A percentile compares a stretch with the other conserved stretches of the same genome.
phyloP scores from a whole-genome alignment of 2,113 vertebrate species.

The Scalopus aquaticus region DNA sequence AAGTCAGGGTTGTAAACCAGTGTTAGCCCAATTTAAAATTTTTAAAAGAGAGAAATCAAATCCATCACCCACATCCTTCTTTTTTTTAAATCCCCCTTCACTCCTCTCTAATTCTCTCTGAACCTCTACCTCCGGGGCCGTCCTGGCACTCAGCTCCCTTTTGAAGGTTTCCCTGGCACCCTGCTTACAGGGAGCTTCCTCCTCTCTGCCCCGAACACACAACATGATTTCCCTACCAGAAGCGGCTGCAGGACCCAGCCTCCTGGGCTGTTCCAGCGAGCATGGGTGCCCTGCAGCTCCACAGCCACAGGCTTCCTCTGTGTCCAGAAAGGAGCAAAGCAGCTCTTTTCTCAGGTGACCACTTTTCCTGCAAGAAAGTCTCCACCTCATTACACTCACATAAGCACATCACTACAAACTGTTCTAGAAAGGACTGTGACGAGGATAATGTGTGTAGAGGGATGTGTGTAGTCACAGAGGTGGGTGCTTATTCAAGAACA shows the following conservation, averaged over 20 bases:
- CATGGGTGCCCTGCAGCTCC: background rate
- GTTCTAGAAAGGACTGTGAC: background rate
- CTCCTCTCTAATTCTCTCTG: background rate
- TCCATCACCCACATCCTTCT: background rate
- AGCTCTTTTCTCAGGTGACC: background rate
- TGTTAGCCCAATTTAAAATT: no score
- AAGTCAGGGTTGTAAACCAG: no score
- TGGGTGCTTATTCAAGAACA: background rate
- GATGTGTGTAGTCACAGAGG: background rate
- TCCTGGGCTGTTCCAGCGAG: background rate
- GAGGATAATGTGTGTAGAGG: background rate
- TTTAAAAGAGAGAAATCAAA: background rate
- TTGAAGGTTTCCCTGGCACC: background rate
- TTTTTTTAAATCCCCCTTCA: background rate
- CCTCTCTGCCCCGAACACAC: background rate
- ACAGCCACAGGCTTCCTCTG: background rate
- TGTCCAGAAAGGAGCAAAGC: background rate
- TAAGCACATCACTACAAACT: background rate
- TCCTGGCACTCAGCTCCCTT: background rate
- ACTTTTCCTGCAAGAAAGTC: slow-evolving; percentile 25
- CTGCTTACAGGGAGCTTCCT: background rate
- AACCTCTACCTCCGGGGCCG: background rate
- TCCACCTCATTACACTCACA: slow-evolving; percentile 14
- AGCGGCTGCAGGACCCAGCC: background rate
- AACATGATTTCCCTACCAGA: background rate